These are phyloP conservation scores for Acronicta leporina DNA, from an alignment of 2,888 invertebrate genomes.

Conservation along the genomic window DNA sequence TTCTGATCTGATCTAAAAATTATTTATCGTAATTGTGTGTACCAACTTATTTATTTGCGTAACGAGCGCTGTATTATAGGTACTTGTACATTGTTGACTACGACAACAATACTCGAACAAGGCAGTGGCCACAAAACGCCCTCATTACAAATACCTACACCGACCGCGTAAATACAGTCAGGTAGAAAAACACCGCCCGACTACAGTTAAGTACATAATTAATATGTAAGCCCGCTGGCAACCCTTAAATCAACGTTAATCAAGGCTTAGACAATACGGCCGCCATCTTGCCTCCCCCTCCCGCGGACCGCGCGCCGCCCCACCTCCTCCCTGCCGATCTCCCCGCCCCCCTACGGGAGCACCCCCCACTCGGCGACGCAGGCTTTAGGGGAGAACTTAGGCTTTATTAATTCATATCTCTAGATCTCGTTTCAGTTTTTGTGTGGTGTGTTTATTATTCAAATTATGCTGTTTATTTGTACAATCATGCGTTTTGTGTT, in stretches of 20 bases:
- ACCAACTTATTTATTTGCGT: conserved; percentile 4
- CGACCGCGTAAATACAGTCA: conserved; percentile 56
- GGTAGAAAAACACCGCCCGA: conserved; percentile 64
- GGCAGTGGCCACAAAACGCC: conserved; percentile 43
- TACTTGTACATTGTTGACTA: conserved; percentile 1
- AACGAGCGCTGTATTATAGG: neutral
- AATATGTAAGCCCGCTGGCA: conserved; percentile 81
- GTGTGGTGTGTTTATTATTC: conserved; percentile 65
- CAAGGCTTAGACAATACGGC: conserved; percentile 86
- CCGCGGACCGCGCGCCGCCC: conserved; percentile 45
- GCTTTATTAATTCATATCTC: conserved; percentile 75
- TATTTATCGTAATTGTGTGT: neutral
- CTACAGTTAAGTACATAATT: conserved; percentile 83
- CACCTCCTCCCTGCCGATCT: conserved; percentile 45
- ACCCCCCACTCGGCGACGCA: conserved; percentile 60
- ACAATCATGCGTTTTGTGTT: conserved; percentile 33
- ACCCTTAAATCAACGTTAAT: conserved; percentile 84
- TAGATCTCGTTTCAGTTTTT: conserved; percentile 66
- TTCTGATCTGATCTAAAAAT: no score
- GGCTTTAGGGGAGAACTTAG: conserved; percentile 74
- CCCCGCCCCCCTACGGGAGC: conserved; percentile 52
- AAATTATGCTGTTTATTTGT: conserved; percentile 63
- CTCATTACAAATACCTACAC: conserved; percentile 45
- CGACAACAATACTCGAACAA: conserved; percentile 21
- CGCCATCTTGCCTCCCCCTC: conserved; percentile 78